A percentile compares a stretch with the other conserved stretches of the same genome.
Evolutionary conservation across 2,888 invertebrate species (phyloP).

Genomic region (Hipparchia sbordonii): DNA sequence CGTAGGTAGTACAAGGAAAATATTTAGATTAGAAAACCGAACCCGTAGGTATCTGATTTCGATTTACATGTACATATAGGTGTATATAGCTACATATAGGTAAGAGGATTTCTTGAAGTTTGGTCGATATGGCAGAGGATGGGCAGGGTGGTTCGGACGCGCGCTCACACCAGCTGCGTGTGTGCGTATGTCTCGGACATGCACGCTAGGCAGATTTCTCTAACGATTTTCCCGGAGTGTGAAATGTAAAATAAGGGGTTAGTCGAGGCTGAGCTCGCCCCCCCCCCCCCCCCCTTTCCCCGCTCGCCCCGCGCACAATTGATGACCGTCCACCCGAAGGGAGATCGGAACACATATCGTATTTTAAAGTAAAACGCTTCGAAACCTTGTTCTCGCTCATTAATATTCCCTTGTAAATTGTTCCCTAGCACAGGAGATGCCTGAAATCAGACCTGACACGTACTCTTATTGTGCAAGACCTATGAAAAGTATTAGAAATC

Average conservation of each 20-base stretch:
- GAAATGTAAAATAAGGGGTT: constrained; percentile 84
- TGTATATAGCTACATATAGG: constrained; percentile 53
- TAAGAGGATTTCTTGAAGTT: constrained; percentile 81
- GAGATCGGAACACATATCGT: constrained; percentile 80
- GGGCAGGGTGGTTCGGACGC: constrained; percentile 63
- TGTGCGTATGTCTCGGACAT: constrained; percentile 79
- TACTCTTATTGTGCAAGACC: too few relatives aligned
- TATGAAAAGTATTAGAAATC: too few relatives aligned
- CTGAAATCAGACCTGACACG: too few relatives aligned
- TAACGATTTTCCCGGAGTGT: constrained; percentile 83
- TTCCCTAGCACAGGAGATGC: constrained; percentile 26
- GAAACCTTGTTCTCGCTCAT: constrained; percentile 71
- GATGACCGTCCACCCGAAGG: constrained; percentile 75
- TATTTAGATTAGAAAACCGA: constrained; percentile 35
- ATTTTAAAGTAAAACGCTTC: constrained; percentile 76
- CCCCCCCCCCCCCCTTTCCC: constrained; percentile 42
- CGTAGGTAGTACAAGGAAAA: background rate
- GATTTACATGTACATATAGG: constrained; percentile 51
- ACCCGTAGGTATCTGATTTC: constrained; percentile 44
- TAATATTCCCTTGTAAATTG: constrained; percentile 69
- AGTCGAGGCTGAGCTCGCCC: constrained; percentile 69
- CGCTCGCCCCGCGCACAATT: constrained; percentile 71
- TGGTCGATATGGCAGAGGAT: constrained; percentile 74
- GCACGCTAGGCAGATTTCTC: constrained; percentile 82
- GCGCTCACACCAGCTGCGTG: constrained; percentile 49